Base-by-base conservation (phyloP, 2,113 vertebrate genomes). In the Sclerurus mexicanus region DNA sequence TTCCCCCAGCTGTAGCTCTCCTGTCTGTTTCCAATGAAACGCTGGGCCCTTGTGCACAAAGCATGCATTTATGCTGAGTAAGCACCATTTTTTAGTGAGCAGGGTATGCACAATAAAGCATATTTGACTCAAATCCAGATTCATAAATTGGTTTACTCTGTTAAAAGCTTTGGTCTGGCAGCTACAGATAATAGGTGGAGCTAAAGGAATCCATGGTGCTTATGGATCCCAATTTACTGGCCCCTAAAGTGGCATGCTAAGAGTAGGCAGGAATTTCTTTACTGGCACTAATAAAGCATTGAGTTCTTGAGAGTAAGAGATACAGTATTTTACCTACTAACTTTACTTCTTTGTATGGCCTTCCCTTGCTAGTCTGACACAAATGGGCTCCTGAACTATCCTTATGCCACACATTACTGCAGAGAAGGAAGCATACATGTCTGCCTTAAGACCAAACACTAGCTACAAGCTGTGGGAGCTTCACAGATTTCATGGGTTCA, bases 151-250 rank as follows among this genome's bases (percentile, higher is more conserved):
- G 52, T 86, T 95, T 96, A 86, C 75, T 86, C 59, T 86, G 82
- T 90, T 88, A 88, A 96, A 93, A 81, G 68, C 67, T 84, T 80
- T 83, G 59, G 83, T 77, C 60, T 74, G 39, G 35, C 78, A 80
- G n/a, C 50, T 77, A 15, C 56, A 69, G 66, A 20, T 82, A 50
- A 40, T 50, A 64, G 31, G 15, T 18, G 44, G 63, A 68, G 58
- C 40, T 91, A 24, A 74, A 91, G 73, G 31, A 83, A 87, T 69
- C 49, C 17, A 9, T 2, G 21, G 16, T 40, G 22, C 17, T 79
- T 79, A 55, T 12, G 8, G 30, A 78, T 82, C 10, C 46, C 14
- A 12, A 33, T 75, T 85, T 91, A 30, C 14, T 53, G 63, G 35
- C 37, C 27, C 75, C 18, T 85, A 24, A 72, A 87, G 31, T 21